These are phyloP conservation scores for Scotopteryx bipunctaria DNA, from an alignment of 2,888 invertebrate species.

Conservation along the genomic window DNA sequence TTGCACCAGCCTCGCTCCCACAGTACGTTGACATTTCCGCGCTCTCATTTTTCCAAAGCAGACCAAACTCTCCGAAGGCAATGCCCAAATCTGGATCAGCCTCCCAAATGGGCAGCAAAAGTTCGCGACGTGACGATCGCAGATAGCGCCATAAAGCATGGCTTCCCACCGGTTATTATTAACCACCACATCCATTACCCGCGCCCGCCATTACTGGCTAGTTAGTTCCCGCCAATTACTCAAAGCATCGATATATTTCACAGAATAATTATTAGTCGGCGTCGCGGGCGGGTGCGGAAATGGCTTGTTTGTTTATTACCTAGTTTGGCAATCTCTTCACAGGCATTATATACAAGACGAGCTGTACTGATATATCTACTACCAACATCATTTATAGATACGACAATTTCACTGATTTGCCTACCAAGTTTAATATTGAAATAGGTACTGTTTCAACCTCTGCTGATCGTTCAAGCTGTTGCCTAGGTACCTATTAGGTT, in stretches of 20 bases:
- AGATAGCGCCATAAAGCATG: slow-evolving; percentile 8
- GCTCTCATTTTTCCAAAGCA: background rate
- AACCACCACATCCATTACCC: slow-evolving; percentile 13
- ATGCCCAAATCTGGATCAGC: slow-evolving; percentile 17
- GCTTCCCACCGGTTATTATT: slow-evolving; percentile 10
- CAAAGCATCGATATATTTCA: slow-evolving; percentile 22
- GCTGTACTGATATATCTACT: too few relatives aligned
- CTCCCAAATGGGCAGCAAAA: slow-evolving; percentile 19
- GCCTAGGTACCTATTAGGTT: too few relatives aligned
- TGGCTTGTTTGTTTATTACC: background rate
- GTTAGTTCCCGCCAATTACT: slow-evolving; percentile 23
- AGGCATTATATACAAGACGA: too few relatives aligned
- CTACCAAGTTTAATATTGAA: too few relatives aligned
- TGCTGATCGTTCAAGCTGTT: too few relatives aligned
- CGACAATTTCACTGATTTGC: too few relatives aligned
- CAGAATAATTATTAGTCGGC: slow-evolving; percentile 22
- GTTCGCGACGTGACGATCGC: slow-evolving; percentile 12
- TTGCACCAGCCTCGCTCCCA: too few relatives aligned
- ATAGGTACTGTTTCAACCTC: too few relatives aligned
- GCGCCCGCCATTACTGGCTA: slow-evolving; percentile 3
- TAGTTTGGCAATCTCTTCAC: background rate
- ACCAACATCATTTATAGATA: too few relatives aligned
- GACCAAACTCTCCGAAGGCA: slow-evolving; percentile 1
- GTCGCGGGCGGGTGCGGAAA: slow-evolving; percentile 7
- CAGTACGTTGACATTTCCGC: background rate